These are phyloP conservation scores for Aphodius granarius DNA, from an alignment of 2,888 invertebrate genomes.

Conservation along the genomic window DNA sequence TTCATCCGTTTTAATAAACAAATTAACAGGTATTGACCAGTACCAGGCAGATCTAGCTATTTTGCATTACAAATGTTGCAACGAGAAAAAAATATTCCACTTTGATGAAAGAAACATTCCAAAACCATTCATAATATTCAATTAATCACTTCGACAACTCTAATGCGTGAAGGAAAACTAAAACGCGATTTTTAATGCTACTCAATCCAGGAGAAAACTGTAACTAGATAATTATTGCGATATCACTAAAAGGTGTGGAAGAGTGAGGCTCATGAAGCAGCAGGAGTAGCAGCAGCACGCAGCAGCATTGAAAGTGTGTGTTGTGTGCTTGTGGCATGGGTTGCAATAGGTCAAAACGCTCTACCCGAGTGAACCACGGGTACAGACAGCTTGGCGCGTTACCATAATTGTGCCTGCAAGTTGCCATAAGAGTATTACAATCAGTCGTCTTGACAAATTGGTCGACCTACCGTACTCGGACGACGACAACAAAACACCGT, in stretches of 20 bases:
- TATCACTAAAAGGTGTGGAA: neutral
- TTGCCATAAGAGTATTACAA: conserved; percentile 23
- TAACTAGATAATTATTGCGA: neutral
- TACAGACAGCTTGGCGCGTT: conserved; percentile 49
- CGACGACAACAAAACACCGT: neutral
- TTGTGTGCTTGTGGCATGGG: no score
- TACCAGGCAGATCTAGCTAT: neutral
- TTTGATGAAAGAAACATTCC: neutral
- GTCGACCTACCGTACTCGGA: conserved; percentile 4
- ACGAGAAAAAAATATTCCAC: neutral
- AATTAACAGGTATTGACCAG: neutral
- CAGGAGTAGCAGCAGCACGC: no score
- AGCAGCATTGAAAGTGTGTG: neutral
- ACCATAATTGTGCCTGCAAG: conserved; percentile 38
- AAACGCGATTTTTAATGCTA: no score
- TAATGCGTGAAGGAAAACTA: neutral
- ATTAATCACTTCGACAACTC: no score
- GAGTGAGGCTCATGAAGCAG: neutral
- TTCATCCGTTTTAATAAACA: neutral
- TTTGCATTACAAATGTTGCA: neutral
- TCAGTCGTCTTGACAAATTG: conserved; percentile 21
- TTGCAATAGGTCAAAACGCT: neutral
- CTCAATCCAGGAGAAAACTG: no score
- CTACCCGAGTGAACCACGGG: neutral
- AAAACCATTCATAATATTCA: neutral